A percentile compares a stretch with the other conserved stretches of the same genome.
Evolutionary conservation across 2,113 vertebrate species (phyloP).

Genomic region (Toxotes jaculatrix): DNA sequence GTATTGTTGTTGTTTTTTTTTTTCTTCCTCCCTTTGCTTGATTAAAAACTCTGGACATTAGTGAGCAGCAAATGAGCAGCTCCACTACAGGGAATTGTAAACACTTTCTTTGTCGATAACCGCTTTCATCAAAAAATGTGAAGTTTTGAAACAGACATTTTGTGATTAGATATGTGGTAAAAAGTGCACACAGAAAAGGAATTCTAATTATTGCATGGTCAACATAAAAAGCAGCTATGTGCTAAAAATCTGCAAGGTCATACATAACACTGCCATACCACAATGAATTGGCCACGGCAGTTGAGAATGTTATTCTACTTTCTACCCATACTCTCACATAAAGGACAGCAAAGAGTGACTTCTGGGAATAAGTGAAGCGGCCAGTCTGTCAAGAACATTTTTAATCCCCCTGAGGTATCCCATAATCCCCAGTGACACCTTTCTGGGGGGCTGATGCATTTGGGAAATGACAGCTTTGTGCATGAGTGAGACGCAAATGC

Average conservation of each 20-base stretch:
- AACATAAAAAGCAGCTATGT: not conserved
- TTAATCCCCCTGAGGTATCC: conserved; percentile 75
- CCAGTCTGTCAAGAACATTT: conserved; percentile 76
- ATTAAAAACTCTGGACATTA: conserved; percentile 77
- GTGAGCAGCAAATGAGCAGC: conserved; percentile 48
- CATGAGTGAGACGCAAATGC: conserved; percentile 70
- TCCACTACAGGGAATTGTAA: conserved; percentile 41
- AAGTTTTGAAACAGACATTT: conserved; percentile 28
- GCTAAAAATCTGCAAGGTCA: conserved; percentile 14
- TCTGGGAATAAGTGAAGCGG: conserved; percentile 62
- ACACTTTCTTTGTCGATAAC: conserved; percentile 50
- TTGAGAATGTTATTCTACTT: not conserved
- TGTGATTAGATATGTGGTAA: not conserved
- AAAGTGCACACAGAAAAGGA: not conserved
- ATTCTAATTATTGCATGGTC: not conserved
- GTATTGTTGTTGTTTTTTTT: conserved; percentile 38
- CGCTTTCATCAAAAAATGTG: conserved; percentile 32
- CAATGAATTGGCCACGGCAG: not conserved
- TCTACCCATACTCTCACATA: conserved; percentile 17
- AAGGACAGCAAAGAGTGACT: conserved; percentile 40
- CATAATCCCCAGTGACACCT: conserved; percentile 81
- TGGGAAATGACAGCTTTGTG: conserved; percentile 76
- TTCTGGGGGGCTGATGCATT: conserved; percentile 63
- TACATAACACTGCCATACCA: not conserved
- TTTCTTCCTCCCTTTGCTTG: conserved; percentile 38